Conservation (phyloP, 2,797 vertebrate genomes). For the Meda fulgida region DNA sequence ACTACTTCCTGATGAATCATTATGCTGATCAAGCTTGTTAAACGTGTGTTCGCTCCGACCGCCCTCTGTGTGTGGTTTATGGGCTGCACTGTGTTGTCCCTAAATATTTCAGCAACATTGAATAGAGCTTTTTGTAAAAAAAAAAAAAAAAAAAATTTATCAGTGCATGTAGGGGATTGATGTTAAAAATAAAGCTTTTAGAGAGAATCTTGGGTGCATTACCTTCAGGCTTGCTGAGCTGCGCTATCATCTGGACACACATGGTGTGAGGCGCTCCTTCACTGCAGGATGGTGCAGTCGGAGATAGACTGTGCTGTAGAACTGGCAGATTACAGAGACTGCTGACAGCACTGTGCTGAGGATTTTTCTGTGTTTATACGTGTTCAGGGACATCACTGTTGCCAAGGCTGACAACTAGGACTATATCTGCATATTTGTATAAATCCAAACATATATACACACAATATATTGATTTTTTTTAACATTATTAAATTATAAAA, state of each 20-base stretch:
- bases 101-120: neutral
- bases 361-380: neutral
- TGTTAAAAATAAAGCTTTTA: conserved; percentile 30
- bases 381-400: neutral
- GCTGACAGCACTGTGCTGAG: neutral
- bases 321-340: conserved; percentile 1
- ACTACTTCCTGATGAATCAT: conserved; percentile 8
- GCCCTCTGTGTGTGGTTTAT: conserved; percentile 30
- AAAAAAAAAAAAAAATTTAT: neutral
- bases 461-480: too few relatives aligned
- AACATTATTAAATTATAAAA: neutral
- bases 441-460: too few relatives aligned
- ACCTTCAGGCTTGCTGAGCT: conserved; percentile 3
- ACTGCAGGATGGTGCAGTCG: conserved; percentile 7
- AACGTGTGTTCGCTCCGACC: neutral
- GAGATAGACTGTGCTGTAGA: neutral
- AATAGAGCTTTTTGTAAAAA: neutral
- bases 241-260: conserved; percentile 24
- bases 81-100: neutral
- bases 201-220: conserved; percentile 30
- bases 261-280: neutral
- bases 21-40: conserved; percentile 27
- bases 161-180: neutral
- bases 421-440: neutral
- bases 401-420: neutral